Evolutionary conservation across 2,113 vertebrate genomes (phyloP), one percentile per base, ranked within the genome.

Genomic region (Porphyrio hochstetteri): DNA sequence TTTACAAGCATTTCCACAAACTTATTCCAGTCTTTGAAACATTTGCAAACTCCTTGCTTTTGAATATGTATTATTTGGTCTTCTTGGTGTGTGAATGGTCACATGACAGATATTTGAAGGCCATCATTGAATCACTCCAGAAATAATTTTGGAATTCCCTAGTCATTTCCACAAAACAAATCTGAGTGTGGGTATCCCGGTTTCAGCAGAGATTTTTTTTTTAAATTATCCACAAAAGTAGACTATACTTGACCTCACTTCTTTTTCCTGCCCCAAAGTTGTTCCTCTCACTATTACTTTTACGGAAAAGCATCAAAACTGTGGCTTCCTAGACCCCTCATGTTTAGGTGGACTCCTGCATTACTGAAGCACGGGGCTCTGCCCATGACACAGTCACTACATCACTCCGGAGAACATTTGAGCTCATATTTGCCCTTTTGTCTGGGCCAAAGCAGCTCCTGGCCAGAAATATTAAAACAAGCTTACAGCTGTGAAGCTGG

Each of bases 281-380:
- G 35, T n/a, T 77, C 46, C 15, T 77, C 29, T 92, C 67, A n/a
- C 60, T 33, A 35, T 27, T 0, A 1, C 31, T 88, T 88, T 77
- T 48, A 64, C 75, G 55, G 16, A 80, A n/a, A 46, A 60, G 9
- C 31, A 20, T n/a, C 2, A 5, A 65, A 55, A n/a, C 20, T 0
- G 0, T 35, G 19, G 16, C 10, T 40, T 24, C 16, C 42, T 48
- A 52, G 38, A 27, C 12, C 36, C 12, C 33, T 74, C 23, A 13
- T 33, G 5, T 75, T 52, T 0, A 0, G 7, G 38, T 50, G 60
- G 23, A 64, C 16, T 67, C 52, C 18, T 1, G 0, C 21, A 14
- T 36, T 52, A 31, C 21, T 15, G 70, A 40, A 76, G 55, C 23
- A 44, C 2, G 0, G 46, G 31, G 15, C 44, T 88, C 72, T 72